These are phyloP conservation scores for Cyanocitta stelleri DNA, from an alignment of 2,113 vertebrate species.

Conservation along the genomic window DNA sequence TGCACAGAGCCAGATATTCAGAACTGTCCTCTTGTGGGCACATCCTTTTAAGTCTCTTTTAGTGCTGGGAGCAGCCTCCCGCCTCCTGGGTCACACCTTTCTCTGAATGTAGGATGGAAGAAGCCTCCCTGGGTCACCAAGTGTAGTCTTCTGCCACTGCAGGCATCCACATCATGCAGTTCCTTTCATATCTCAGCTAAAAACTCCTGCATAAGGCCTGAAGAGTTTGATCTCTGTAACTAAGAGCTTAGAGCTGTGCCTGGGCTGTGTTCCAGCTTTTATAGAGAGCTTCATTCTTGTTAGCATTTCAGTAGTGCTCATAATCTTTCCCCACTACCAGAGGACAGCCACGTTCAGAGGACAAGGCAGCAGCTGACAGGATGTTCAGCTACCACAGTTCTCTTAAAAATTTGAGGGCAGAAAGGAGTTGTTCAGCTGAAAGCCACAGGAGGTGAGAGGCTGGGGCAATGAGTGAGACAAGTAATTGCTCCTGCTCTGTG, in stretches of 20 bases:
- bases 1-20: neutral
- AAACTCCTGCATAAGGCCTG: neutral
- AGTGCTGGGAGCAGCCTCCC: neutral
- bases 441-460: neutral
- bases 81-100: neutral
- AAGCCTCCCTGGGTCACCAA: neutral
- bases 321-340: neutral
- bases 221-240: neutral
- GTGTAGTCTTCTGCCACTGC: neutral
- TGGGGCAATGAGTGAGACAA: neutral
- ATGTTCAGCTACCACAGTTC: neutral
- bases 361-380: neutral
- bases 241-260: neutral
- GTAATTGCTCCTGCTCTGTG: neutral
- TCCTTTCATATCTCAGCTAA: neutral
- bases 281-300: neutral
- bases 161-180: neutral
- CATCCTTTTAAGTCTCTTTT: neutral
- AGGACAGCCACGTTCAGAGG: neutral
- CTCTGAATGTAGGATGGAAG: neutral
- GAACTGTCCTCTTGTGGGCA: neutral
- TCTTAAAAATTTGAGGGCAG: neutral
- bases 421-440: neutral
- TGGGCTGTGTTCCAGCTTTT: neutral
- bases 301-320: neutral